These are phyloP conservation scores for Pogoniulus pusillus DNA, from an alignment of 2,797 vertebrate species.

Conservation along the genomic window DNA sequence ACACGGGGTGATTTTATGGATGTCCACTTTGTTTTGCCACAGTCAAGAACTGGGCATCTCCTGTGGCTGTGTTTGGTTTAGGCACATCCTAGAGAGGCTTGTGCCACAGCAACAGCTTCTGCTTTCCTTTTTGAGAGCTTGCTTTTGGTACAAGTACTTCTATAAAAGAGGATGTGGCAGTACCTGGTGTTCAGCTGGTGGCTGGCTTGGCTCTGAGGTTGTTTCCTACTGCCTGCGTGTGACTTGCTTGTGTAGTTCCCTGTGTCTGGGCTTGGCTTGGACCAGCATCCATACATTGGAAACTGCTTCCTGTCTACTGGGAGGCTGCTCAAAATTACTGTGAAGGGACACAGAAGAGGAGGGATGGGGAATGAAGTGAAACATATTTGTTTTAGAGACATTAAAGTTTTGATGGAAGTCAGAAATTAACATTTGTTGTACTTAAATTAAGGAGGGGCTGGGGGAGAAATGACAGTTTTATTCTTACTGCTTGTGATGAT, in stretches of 20 bases:
- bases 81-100: background rate
- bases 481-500: background rate
- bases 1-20: background rate
- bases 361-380: background rate
- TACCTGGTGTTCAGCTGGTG: background rate
- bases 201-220: background rate
- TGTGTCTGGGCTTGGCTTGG: background rate
- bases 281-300: background rate
- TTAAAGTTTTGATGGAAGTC: background rate
- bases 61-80: background rate
- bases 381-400: background rate
- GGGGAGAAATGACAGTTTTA: background rate
- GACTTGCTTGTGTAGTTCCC: background rate
- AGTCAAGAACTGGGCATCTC: background rate
- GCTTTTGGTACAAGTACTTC: rapidly evolving
- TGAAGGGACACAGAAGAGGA: background rate
- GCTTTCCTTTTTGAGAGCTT: background rate
- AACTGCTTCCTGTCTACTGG: background rate
- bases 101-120: background rate
- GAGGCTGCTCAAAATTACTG: background rate
- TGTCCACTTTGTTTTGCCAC: background rate
- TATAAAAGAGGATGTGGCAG: background rate
- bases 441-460: background rate
- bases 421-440: background rate
- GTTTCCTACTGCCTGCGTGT: background rate